Percentiles rank a stretch among this genome's conserved stretches.
Evolutionary conservation across 1,140 invertebrate species (phyloP).

Genomic region (Bombus sibiricus): DNA sequence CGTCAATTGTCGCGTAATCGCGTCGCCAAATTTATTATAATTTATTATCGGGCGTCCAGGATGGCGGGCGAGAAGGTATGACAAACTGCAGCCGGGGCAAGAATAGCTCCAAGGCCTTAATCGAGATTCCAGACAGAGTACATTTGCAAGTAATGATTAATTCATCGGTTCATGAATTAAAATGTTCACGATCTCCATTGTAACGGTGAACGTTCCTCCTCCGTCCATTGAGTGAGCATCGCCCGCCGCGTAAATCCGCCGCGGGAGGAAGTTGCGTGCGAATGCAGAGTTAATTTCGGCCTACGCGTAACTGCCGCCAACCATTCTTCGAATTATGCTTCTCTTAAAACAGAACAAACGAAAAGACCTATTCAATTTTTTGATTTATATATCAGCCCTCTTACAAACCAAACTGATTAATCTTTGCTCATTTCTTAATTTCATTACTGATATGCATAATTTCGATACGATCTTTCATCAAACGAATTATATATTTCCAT

Average conservation of each 20-base stretch:
- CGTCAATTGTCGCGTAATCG: slow-evolving; percentile 39
- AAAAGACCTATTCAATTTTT: not conserved
- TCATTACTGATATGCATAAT: too few relatives aligned
- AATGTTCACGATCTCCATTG: slow-evolving; percentile 70
- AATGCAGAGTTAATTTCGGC: slow-evolving; percentile 60
- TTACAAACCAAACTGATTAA: too few relatives aligned
- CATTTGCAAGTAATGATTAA: slow-evolving; percentile 69
- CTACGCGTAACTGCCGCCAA: slow-evolving; percentile 1
- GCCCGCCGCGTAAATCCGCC: slow-evolving; percentile 51
- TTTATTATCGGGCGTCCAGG: slow-evolving; percentile 30
- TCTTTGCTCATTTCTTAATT: too few relatives aligned
- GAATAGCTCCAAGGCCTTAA: slow-evolving; percentile 62
- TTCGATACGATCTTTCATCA: too few relatives aligned
- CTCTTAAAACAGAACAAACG: not conserved
- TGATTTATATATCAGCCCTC: not conserved
- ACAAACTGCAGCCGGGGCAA: slow-evolving; percentile 52
- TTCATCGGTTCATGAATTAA: slow-evolving; percentile 71
- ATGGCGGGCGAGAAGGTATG: slow-evolving; percentile 24
- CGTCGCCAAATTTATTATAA: slow-evolving; percentile 45
- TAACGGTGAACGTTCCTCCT: slow-evolving; percentile 62
- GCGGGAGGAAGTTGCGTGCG: slow-evolving; percentile 54
- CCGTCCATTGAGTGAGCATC: slow-evolving; percentile 48
- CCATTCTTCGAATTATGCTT: not conserved
- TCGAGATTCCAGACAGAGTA: slow-evolving; percentile 60
- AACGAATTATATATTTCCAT: not conserved